Evolutionary conservation across 1,140 invertebrate genomes (phyloP).

Genomic region (Conopomorpha cramerella): DNA sequence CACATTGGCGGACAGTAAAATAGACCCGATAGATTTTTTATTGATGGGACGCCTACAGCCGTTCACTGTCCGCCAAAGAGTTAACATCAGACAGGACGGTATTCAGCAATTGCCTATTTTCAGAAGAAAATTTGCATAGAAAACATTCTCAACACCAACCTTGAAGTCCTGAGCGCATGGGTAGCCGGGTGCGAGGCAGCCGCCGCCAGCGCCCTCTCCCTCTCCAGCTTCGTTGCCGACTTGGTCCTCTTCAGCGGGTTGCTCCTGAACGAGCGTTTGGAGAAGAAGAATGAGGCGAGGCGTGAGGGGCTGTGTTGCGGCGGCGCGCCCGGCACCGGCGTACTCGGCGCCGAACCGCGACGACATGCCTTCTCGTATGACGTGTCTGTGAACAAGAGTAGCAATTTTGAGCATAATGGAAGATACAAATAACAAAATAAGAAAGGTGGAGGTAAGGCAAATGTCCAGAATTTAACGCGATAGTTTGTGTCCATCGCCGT

Average conservation of each 20-base stretch:
- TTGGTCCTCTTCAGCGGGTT: slow-evolving; percentile 90
- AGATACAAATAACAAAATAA: too few species aligned
- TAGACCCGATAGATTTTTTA: too few species aligned
- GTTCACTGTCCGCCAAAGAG: neutral
- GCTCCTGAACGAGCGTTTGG: slow-evolving; percentile 83
- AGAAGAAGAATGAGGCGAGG: slow-evolving; percentile 81
- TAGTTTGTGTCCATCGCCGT: too few species aligned
- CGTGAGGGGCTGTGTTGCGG: slow-evolving; percentile 57
- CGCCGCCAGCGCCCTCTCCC: slow-evolving; percentile 60
- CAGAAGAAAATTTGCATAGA: too few species aligned
- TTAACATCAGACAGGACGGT: too few species aligned
- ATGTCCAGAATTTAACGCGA: too few species aligned
- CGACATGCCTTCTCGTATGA: slow-evolving; percentile 89
- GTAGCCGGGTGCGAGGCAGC: slow-evolving; percentile 46
- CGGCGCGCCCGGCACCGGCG: slow-evolving; percentile 71
- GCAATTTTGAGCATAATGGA: too few species aligned
- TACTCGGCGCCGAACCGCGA: slow-evolving; percentile 81
- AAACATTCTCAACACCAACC: slow-evolving; percentile 36
- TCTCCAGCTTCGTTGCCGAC: slow-evolving; percentile 87
- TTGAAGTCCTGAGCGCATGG: slow-evolving; percentile 68
- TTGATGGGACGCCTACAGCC: too few species aligned
- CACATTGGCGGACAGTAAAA: too few species aligned
- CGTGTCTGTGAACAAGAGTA: slow-evolving; percentile 71
- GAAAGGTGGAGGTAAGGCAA: too few species aligned
- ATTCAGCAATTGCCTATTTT: too few species aligned